Conservation (phyloP, 2,113 vertebrate genomes). For the Mustela lutreola region DNA sequence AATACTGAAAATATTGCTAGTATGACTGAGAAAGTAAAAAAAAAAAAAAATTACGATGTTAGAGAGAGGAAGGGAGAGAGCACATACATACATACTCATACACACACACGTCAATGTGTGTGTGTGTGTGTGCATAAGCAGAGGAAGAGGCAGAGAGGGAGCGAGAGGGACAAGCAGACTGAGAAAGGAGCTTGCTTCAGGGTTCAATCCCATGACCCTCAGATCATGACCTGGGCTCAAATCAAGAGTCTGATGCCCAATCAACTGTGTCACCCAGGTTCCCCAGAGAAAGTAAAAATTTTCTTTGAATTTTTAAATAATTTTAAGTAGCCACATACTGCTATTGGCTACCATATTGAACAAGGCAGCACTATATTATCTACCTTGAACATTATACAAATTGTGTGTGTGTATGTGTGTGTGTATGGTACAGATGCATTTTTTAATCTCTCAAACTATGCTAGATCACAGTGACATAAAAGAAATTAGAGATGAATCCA, state of each 20-base stretch:
- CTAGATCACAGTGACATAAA: not conserved
- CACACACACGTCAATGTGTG: no score
- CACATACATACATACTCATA: not conserved
- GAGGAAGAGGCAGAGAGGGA: not conserved
- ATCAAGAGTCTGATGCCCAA: not conserved
- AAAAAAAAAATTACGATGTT: not conserved
- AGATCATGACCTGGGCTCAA: not conserved
- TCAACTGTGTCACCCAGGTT: not conserved
- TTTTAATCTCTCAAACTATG: constrained; percentile 37
- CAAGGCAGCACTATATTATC: not conserved
- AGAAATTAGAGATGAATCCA: constrained; percentile 5
- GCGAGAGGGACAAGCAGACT: not conserved
- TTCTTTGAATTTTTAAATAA: not conserved
- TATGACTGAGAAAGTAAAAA: not conserved
- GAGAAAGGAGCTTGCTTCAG: not conserved
- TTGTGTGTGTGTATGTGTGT: not conserved
- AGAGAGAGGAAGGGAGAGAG: not conserved
- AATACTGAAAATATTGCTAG: constrained; percentile 43
- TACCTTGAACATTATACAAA: constrained; percentile 13
- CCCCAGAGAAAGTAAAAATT: not conserved
- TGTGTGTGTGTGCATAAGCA: not conserved
- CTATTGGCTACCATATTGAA: not conserved
- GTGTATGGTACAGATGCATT: not conserved
- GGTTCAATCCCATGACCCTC: not conserved
- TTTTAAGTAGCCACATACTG: constrained; percentile 3